A percentile compares a stretch with the other conserved stretches of the same genome.
These are phyloP conservation scores for Drosophila fungiperda DNA, from an alignment of 2,888 invertebrate genomes.

Conservation along the genomic window DNA sequence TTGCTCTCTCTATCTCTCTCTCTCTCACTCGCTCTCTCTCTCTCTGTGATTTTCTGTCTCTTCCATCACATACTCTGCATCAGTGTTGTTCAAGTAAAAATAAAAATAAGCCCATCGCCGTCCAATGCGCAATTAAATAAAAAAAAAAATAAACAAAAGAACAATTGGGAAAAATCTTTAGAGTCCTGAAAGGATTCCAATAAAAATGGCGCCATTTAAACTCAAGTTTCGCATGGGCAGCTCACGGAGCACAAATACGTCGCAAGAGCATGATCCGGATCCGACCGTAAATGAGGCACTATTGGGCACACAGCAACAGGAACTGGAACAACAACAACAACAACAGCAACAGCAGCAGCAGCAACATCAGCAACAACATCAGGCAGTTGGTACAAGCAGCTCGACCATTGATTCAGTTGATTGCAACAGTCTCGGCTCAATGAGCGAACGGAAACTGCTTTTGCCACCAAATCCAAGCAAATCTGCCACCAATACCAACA, in stretches of 20 bases:
- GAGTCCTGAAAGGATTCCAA: slow-evolving; percentile 8
- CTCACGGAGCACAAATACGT: slow-evolving; percentile 85
- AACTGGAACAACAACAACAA: slow-evolving; percentile 61
- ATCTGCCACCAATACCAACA: slow-evolving; percentile 74
- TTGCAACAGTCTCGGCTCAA: slow-evolving; percentile 83
- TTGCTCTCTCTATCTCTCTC: slow-evolving; percentile 6
- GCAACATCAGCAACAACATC: slow-evolving; percentile 64
- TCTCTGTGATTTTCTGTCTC: slow-evolving; percentile 16
- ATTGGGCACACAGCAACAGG: slow-evolving; percentile 73
- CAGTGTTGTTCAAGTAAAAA: slow-evolving; percentile 57
- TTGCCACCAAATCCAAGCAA: slow-evolving; percentile 69
- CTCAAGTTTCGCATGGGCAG: slow-evolving; percentile 85
- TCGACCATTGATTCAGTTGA: slow-evolving; percentile 85
- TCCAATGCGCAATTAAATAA: slow-evolving; percentile 51
- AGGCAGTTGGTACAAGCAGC: slow-evolving; percentile 83
- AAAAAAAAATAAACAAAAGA: slow-evolving; percentile 1
- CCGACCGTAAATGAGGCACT: slow-evolving; percentile 84
- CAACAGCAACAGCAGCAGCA: slow-evolving; percentile 55
- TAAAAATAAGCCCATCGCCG: slow-evolving; percentile 27
- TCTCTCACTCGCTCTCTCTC: slow-evolving; percentile 8
- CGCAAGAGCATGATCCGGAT: slow-evolving; percentile 85
- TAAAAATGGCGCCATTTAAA: slow-evolving; percentile 85
- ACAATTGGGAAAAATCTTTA: slow-evolving; percentile 8
- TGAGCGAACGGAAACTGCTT: slow-evolving; percentile 83
- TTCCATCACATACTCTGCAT: slow-evolving; percentile 41